A percentile compares a stretch with the other conserved stretches of the same genome.
phyloP scores from a whole-genome alignment of 2,888 invertebrate genomes.

The Junonia oenone region DNA sequence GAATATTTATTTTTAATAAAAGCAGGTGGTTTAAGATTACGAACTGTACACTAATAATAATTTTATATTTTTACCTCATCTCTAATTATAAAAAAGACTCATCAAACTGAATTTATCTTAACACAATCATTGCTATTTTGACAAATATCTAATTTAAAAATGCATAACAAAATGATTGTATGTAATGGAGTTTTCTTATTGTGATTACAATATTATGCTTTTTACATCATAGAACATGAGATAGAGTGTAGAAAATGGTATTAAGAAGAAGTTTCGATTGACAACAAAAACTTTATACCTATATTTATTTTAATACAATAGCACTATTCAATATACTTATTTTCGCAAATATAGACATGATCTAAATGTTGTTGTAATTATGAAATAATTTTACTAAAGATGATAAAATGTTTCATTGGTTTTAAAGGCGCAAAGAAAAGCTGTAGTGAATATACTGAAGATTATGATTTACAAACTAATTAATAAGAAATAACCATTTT shows the following conservation, averaged over 20 bases:
- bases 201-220: constrained; percentile 14
- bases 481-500: constrained; percentile 80
- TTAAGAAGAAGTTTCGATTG: constrained; percentile 36
- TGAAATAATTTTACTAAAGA: constrained; percentile 3
- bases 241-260: constrained; percentile 76
- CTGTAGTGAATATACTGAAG: constrained; percentile 63
- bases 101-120: constrained; percentile 38
- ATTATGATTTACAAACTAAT: constrained; percentile 77
- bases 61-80: constrained; percentile 44
- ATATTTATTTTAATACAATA: constrained; percentile 11
- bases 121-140: constrained; percentile 36
- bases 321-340: constrained; percentile 3
- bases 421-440: constrained; percentile 51
- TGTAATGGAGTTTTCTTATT: neutral
- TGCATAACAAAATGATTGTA: constrained; percentile 37
- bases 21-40: constrained; percentile 26
- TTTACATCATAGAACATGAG: constrained; percentile 39
- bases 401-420: constrained; percentile 53
- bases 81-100: constrained; percentile 38
- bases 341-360: constrained; percentile 1
- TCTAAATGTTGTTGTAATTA: neutral
- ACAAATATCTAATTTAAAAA: constrained; percentile 37
- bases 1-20: constrained; percentile 23
- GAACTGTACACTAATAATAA: constrained; percentile 25
- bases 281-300: constrained; percentile 43